Base-by-base conservation (phyloP, 2,888 invertebrate species). In the Andrena chrysosceles region DNA sequence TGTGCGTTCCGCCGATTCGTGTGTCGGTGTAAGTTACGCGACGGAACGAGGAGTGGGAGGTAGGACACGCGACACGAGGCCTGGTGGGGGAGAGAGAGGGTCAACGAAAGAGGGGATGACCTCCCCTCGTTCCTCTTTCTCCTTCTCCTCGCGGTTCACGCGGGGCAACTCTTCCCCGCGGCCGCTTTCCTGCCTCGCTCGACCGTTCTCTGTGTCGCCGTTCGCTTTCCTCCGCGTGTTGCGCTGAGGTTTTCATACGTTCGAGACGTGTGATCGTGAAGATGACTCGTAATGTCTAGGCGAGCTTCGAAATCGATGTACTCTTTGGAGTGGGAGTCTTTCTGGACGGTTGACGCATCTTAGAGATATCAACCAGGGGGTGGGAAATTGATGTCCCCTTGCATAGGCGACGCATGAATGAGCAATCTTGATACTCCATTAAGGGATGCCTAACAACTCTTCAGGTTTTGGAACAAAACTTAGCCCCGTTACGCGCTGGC, bases 51-150 rank as follows among this genome's bases (percentile, higher is more conserved):
- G 90, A 93, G 93, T 93, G 93, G 93, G 93, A 93, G 93, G 90
- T 88, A 89, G 90, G 93, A 93, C 93, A 93, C 93, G 93, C 93
- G 93, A 93, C 93, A 93, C 87, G 79, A 62, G 72, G 20, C 72
- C 10, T 79, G 60, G 71, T 85, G 83, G 90, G 89, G 90, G 89
- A 84, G 88, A 89, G 90, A 86, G 89, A 88, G 90, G 87, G 87
- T 87, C 81, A 68, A 74, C 67, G 72, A 62, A 72, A 83, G 86
- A 79, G 86, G 87, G 86, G 86, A 84, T 74, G 62, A 70, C 77
- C 83, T 81, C 87, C 86, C 83, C 83, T 87, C 81, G 75, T 80
- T 82, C 78, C 84, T 75, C 75, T 66, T 64, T 72, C 81, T 70
- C 67, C 76, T 77, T 68, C 64, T 64, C 73, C 49, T 23, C 35